Percentiles rank a stretch among this genome's conserved stretches.
These are phyloP conservation scores for Botia kubotai DNA, from an alignment of 2,797 vertebrate species.

Conservation along the genomic window DNA sequence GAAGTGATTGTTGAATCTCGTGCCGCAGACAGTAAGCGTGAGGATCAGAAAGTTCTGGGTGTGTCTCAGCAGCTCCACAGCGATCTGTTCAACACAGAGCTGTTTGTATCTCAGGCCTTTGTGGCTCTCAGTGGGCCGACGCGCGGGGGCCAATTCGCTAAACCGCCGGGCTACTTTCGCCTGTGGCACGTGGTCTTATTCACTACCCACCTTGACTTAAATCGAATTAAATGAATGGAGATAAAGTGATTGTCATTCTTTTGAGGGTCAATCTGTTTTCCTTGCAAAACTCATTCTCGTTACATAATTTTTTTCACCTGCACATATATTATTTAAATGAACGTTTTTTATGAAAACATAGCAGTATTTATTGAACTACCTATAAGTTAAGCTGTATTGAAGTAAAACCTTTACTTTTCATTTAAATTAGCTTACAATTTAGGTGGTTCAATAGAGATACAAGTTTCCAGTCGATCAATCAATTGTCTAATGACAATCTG, in stretches of 20 bases:
- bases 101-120: constrained; percentile 20
- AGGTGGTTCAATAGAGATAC: too few relatives aligned
- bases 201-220: not conserved
- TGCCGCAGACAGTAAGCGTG: constrained; percentile 45
- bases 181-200: not conserved
- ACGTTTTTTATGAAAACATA: too few relatives aligned
- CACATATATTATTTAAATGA: too few relatives aligned
- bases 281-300: not conserved
- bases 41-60: constrained; percentile 43
- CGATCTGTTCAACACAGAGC: not conserved
- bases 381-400: too few relatives aligned
- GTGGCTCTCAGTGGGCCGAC: not conserved
- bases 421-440: too few relatives aligned
- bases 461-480: too few relatives aligned
- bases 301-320: too few relatives aligned
- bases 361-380: too few relatives aligned
- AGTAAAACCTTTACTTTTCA: too few relatives aligned
- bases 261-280: not conserved
- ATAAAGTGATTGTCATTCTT: not conserved
- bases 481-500: too few relatives aligned
- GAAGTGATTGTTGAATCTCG: constrained; percentile 49
- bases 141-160: not conserved
- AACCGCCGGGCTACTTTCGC: not conserved
- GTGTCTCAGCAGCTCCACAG: constrained; percentile 16
- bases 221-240: not conserved